Evolutionary conservation across 1,140 invertebrate genomes (phyloP).

Genomic region (Aradophagus sp.): DNA sequence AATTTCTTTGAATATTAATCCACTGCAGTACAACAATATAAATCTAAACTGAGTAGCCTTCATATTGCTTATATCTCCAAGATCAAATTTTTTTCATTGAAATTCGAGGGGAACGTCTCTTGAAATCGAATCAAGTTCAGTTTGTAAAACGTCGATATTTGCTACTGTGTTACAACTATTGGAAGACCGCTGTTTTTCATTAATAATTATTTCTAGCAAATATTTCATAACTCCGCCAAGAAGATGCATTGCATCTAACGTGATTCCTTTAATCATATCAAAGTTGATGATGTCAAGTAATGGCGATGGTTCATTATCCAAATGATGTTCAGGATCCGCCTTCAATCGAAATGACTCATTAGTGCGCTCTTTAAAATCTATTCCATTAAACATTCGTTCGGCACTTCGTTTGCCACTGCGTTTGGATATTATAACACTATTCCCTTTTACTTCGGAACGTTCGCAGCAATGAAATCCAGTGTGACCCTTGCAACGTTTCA

Average conservation of each 20-base stretch:
- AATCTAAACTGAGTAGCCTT: slow-evolving; percentile 40
- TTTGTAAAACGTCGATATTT: slow-evolving; percentile 6
- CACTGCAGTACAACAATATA: slow-evolving; percentile 47
- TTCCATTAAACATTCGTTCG: slow-evolving; percentile 33
- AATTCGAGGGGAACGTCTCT: slow-evolving; percentile 22
- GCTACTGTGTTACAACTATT: not conserved
- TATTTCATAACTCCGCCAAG: slow-evolving; percentile 32
- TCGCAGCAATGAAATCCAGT: slow-evolving; percentile 54
- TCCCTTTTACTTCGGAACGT: slow-evolving; percentile 38
- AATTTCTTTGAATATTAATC: slow-evolving; percentile 33
- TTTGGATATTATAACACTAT: slow-evolving; percentile 14
- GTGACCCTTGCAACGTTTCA: slow-evolving; percentile 49
- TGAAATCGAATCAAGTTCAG: slow-evolving; percentile 11
- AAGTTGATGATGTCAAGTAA: slow-evolving; percentile 33
- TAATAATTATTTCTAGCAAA: slow-evolving; percentile 27
- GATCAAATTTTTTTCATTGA: slow-evolving; percentile 20
- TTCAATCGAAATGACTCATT: slow-evolving; percentile 36
- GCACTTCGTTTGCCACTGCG: slow-evolving; percentile 1
- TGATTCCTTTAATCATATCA: slow-evolving; percentile 18
- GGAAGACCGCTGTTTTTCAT: not conserved
- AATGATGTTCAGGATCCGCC: slow-evolving; percentile 39
- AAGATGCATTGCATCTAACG: slow-evolving; percentile 52
- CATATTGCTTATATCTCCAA: slow-evolving; percentile 33
- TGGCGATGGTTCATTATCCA: slow-evolving; percentile 9
- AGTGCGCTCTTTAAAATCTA: slow-evolving; percentile 33